These are phyloP conservation scores for Scolanthus callimorphus DNA, from an alignment of 92 coral and sea anemone species.

Conservation along the genomic window DNA sequence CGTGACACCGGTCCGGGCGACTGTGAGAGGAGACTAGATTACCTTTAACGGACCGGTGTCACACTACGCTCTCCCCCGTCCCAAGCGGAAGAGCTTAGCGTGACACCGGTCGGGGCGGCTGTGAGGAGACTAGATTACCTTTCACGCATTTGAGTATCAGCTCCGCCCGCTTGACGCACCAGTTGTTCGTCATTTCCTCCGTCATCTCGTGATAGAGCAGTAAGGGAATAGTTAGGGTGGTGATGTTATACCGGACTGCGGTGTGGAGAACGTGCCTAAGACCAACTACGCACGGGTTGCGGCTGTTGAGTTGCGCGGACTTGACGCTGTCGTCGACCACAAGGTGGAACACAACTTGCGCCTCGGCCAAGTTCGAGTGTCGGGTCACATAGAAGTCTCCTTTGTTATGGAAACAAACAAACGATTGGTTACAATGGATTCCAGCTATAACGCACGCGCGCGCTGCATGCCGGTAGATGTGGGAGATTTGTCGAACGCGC, in stretches of 20 bases:
- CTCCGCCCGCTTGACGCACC: slow-evolving; percentile 96
- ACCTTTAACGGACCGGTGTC: no score
- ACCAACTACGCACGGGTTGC: slow-evolving; percentile 90
- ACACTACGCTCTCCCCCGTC: no score
- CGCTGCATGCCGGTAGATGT: no score
- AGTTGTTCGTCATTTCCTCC: slow-evolving; percentile 93
- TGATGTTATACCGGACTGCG: slow-evolving; percentile 86
- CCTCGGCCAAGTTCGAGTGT: slow-evolving; percentile 93
- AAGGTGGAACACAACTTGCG: slow-evolving; percentile 88
- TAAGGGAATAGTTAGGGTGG: slow-evolving; percentile 85
- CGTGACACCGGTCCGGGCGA: no score
- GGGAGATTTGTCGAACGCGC: no score
- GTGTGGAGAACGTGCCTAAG: slow-evolving; percentile 85
- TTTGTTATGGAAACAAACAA: neutral
- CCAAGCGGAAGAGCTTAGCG: no score
- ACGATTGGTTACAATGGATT: no score
- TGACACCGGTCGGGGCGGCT: no score
- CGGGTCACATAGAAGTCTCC: slow-evolving; percentile 96
- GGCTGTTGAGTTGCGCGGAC: slow-evolving; percentile 67
- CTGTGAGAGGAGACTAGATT: no score
- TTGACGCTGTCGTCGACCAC: slow-evolving; percentile 89
- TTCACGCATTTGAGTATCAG: slow-evolving; percentile 90
- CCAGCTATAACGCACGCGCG: no score
- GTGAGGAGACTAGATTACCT: slow-evolving; percentile 56
- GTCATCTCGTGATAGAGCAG: slow-evolving; percentile 94